Conservation (phyloP, 2,888 invertebrate genomes). For the Hydropsyche betteni region DNA sequence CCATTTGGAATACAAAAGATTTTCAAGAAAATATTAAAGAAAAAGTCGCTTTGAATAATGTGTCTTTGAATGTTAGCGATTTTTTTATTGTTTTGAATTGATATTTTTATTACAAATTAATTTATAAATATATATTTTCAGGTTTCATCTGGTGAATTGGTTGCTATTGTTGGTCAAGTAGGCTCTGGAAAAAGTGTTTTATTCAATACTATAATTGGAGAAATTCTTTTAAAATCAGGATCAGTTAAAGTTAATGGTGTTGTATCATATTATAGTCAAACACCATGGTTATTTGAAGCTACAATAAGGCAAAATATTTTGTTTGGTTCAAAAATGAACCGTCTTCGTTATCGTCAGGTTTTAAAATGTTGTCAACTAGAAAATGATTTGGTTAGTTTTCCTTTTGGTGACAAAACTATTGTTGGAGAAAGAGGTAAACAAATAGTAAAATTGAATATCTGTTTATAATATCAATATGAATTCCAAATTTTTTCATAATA, state of each 20-base stretch:
- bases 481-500: not conserved
- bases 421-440: constrained; percentile 72
- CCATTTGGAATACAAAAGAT: constrained; percentile 14
- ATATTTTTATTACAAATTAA: constrained; percentile 10
- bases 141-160: constrained; percentile 63
- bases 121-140: constrained; percentile 52
- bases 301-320: constrained; percentile 79
- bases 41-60: constrained; percentile 59
- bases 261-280: constrained; percentile 71
- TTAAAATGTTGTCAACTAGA: constrained; percentile 69
- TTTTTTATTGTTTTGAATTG: constrained; percentile 36
- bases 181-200: constrained; percentile 80
- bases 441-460: not conserved
- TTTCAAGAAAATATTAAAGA: constrained; percentile 23
- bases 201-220: constrained; percentile 77
- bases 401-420: constrained; percentile 72
- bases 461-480: not conserved
- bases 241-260: constrained; percentile 63
- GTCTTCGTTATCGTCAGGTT: constrained; percentile 65
- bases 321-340: constrained; percentile 73
- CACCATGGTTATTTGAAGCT: constrained; percentile 73
- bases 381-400: constrained; percentile 70
- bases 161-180: constrained; percentile 77
- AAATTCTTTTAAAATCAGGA: constrained; percentile 71
- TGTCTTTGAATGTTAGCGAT: constrained; percentile 61